Conservation (phyloP, 2,113 vertebrate genomes). For the Pedetes capensis region DNA sequence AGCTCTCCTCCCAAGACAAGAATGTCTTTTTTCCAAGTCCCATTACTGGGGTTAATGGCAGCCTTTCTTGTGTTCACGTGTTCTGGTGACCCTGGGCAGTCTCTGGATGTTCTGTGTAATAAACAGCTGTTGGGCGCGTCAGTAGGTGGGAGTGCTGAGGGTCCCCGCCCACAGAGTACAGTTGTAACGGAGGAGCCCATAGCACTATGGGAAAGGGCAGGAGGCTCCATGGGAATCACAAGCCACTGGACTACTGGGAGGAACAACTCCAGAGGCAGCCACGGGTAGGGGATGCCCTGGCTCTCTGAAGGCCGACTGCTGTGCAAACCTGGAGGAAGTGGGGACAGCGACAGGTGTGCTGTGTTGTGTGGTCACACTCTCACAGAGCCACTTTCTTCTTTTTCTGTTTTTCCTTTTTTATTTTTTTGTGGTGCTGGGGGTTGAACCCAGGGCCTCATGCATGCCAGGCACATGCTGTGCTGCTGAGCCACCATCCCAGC, state of each 20-base stretch:
- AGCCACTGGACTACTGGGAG: neutral
- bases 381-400: neutral
- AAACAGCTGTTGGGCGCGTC: too few relatives aligned
- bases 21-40: too few relatives aligned
- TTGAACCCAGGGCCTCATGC: neutral
- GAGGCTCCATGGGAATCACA: neutral
- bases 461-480: too few relatives aligned
- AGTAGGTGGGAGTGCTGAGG: too few relatives aligned
- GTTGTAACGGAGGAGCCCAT: neutral
- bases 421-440: neutral
- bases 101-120: neutral
- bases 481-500: neutral
- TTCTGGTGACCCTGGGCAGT: neutral
- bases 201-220: too few relatives aligned
- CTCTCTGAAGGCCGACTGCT: neutral
- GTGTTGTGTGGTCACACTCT: too few relatives aligned
- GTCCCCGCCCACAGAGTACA: too few relatives aligned
- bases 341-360: neutral
- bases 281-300: too few relatives aligned
- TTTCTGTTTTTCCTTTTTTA: neutral
- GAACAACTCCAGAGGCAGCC: neutral
- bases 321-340: too few relatives aligned
- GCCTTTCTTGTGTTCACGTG: neutral
- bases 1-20: neutral
- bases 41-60: neutral